Conservation (phyloP, 2,797 vertebrate species). For the Sebastiscus tertius region DNA sequence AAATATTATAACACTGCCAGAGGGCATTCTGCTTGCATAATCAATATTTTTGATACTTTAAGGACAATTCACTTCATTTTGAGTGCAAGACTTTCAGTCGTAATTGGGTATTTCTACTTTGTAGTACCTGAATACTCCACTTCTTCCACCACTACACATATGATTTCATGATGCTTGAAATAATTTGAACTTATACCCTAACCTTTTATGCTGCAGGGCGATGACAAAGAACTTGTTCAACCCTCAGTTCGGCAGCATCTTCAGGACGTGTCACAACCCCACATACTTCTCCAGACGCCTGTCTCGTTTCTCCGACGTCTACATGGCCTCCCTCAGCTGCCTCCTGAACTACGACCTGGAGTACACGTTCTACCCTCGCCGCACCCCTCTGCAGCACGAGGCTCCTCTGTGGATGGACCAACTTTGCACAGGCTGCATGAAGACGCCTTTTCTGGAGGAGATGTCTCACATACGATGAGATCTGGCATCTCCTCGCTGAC, state of each 20-base stretch:
- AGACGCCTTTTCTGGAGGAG: constrained; percentile 86
- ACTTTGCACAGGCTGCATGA: constrained; percentile 89
- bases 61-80: neutral
- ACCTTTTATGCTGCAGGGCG: constrained; percentile 65
- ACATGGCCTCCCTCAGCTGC: constrained; percentile 88
- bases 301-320: constrained; percentile 87
- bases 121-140: neutral
- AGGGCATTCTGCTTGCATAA: neutral
- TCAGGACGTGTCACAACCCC: constrained; percentile 89
- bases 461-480: constrained; percentile 87
- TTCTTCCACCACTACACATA: neutral
- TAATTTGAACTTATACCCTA: neutral
- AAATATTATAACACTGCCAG: neutral
- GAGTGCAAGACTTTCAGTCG: neutral
- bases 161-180: neutral
- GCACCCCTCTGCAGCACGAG: constrained; percentile 88
- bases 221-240: constrained; percentile 90
- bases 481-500: constrained; percentile 19
- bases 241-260: constrained; percentile 90
- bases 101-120: neutral
- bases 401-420: constrained; percentile 91
- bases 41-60: neutral
- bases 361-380: constrained; percentile 87
- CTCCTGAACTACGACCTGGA: constrained; percentile 86
- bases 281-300: constrained; percentile 89